Base-by-base conservation (phyloP, 2,888 invertebrate species). In the Eristalinus sepulchralis region DNA sequence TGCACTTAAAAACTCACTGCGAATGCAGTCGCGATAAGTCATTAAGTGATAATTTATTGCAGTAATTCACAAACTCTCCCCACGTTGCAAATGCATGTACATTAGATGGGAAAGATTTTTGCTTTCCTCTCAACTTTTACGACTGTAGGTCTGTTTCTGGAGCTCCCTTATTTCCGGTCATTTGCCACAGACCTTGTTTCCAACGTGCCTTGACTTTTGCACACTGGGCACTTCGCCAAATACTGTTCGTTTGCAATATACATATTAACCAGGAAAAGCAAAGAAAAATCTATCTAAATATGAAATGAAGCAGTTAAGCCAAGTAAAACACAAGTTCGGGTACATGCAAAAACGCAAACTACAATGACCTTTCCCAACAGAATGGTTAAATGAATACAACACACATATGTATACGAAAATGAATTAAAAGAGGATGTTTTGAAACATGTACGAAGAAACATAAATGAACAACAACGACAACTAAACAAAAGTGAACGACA, bases 301-400 rank as follows among this genome's bases (percentile, higher is more conserved):
- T 70, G 55, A 70, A 75, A 57, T 81, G 57, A 33, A 75, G 20
- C 60, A 55, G 36, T 81, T 22, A 67, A 67, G 57, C 62, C 33
- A 31, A 67, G 60, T 53, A 59, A 80, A 22, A 70, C 47, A 71
- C 17, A 80, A 57, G n/a, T 63, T 72, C 24, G 39, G 34, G 63
- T 53, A 20, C 76, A 81, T 81, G 76, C 75, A 78, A 73, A 78
- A 73, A 47, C 36, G 47, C n/a, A 47, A 67, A 33, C 60, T 67
- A 76, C 36, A 31, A 81, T 60, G 34, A 36, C 70, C 62, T 13
- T 60, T 55, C 70, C 75, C 68, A 77, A 66, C 36, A 39, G 70
- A 62, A 62, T 27, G 67, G 60, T 72, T 59, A 79, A 34, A 62
- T 27, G 13, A 53, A n/a, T 22, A 33, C 1, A 59, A 20, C 1